These are phyloP conservation scores for Epinotia nisella DNA, from an alignment of 2,888 invertebrate genomes.

Conservation along the genomic window DNA sequence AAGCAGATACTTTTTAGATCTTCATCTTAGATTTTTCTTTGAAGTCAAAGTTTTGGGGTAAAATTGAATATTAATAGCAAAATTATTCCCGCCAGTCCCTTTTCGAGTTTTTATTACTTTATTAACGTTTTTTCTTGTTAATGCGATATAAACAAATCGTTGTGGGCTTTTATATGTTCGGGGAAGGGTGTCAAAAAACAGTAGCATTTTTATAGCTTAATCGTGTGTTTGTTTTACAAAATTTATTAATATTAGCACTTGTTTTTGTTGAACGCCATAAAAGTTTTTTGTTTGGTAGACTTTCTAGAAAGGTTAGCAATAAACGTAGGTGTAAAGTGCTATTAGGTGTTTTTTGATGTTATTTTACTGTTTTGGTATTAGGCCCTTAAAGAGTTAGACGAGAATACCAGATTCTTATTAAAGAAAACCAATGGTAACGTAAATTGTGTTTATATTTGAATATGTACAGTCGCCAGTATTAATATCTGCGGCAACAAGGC, in stretches of 20 bases:
- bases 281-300: slow-evolving; percentile 47
- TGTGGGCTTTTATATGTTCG: slow-evolving; percentile 72
- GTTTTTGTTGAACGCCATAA: slow-evolving; percentile 57
- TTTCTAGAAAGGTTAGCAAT: slow-evolving; percentile 40
- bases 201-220: slow-evolving; percentile 82
- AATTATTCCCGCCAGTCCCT: slow-evolving; percentile 74
- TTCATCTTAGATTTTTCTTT: slow-evolving; percentile 81
- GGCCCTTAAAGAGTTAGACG: neutral
- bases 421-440: too few relatives aligned
- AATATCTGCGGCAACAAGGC: too few relatives aligned
- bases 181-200: slow-evolving; percentile 82
- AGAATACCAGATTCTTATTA: neutral
- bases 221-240: slow-evolving; percentile 71
- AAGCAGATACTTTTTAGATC: slow-evolving; percentile 76
- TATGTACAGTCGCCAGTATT: too few relatives aligned
- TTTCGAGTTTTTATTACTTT: slow-evolving; percentile 80
- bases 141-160: slow-evolving; percentile 81
- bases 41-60: slow-evolving; percentile 77
- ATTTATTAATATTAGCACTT: slow-evolving; percentile 63
- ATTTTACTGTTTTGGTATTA: neutral
- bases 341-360: slow-evolving; percentile 18
- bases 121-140: slow-evolving; percentile 77
- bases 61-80: slow-evolving; percentile 85
- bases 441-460: too few relatives aligned
- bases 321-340: slow-evolving; percentile 35